phyloP scores from a whole-genome alignment of 2,888 invertebrate genomes.

The Achlya flavicornis region DNA sequence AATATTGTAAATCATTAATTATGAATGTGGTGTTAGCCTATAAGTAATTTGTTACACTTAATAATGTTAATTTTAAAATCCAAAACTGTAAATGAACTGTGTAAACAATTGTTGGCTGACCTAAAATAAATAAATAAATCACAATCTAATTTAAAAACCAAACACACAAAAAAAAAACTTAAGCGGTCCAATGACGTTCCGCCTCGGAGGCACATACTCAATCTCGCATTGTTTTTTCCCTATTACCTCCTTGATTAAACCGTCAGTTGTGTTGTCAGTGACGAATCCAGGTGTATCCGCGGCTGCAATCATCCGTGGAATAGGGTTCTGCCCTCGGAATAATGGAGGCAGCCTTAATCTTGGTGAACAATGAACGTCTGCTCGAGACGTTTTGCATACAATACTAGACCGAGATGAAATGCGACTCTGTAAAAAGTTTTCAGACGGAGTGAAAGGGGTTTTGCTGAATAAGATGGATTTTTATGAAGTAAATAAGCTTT shows the following conservation, averaged over 20 bases:
- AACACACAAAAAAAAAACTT: background rate
- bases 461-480: background rate
- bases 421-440: slow-evolving; percentile 43
- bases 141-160: background rate
- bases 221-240: slow-evolving; percentile 74
- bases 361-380: slow-evolving; percentile 76
- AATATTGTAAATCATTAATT: too few relatives aligned
- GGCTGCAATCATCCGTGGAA: slow-evolving; percentile 71
- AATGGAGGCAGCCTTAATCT: slow-evolving; percentile 76
- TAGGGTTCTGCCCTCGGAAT: slow-evolving; percentile 64
- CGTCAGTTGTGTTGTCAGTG: slow-evolving; percentile 50
- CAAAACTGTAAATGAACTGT: too few relatives aligned
- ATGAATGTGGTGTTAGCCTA: too few relatives aligned
- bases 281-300: slow-evolving; percentile 48
- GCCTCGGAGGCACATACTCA: slow-evolving; percentile 29
- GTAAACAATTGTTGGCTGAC: too few relatives aligned
- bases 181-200: background rate
- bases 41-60: too few relatives aligned
- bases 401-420: slow-evolving; percentile 64
- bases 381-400: slow-evolving; percentile 79
- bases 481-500: background rate
- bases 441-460: slow-evolving; percentile 19
- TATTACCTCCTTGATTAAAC: slow-evolving; percentile 78
- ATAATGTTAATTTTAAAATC: too few relatives aligned
- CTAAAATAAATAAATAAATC: too few relatives aligned